phyloP scores from a whole-genome alignment of 2,888 invertebrate genomes.

The Galeruca laticollis region DNA sequence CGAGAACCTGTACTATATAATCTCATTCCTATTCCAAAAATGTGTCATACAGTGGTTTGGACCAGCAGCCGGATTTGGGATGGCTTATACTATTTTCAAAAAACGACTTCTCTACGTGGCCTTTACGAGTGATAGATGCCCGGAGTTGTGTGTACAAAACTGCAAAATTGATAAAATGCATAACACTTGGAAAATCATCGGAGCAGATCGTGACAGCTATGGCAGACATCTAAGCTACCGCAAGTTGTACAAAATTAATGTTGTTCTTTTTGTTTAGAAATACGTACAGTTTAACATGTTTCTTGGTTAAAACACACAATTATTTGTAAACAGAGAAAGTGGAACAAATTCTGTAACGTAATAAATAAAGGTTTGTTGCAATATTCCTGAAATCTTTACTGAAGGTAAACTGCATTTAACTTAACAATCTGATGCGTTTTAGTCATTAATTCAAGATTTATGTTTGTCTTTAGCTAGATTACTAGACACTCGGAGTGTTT shows the following conservation, averaged over 20 bases:
- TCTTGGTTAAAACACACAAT: too few relatives aligned
- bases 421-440: too few relatives aligned
- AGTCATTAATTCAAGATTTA: too few relatives aligned
- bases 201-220: conserved; percentile 39
- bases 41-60: conserved; percentile 57
- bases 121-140: conserved; percentile 57
- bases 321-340: too few relatives aligned
- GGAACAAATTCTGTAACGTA: too few relatives aligned
- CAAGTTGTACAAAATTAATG: background rate
- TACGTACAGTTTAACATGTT: background rate
- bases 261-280: background rate
- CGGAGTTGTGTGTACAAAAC: conserved; percentile 59
- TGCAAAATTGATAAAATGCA: conserved; percentile 62
- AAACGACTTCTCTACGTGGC: conserved; percentile 52
- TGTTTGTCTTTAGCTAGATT: too few relatives aligned
- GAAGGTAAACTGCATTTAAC: too few relatives aligned
- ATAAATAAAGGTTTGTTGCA: too few relatives aligned
- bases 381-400: too few relatives aligned
- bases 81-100: conserved; percentile 58
- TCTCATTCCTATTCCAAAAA: conserved; percentile 60
- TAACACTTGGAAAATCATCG: conserved; percentile 56
- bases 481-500: too few relatives aligned
- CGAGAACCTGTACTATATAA: conserved; percentile 25
- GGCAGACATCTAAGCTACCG: conserved; percentile 18
- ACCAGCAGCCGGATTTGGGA: conserved; percentile 51